Percentiles rank a stretch among this genome's conserved stretches.
These are phyloP conservation scores for Cheumatopsyche charites DNA, from an alignment of 1,140 invertebrate genomes.

Conservation along the genomic window DNA sequence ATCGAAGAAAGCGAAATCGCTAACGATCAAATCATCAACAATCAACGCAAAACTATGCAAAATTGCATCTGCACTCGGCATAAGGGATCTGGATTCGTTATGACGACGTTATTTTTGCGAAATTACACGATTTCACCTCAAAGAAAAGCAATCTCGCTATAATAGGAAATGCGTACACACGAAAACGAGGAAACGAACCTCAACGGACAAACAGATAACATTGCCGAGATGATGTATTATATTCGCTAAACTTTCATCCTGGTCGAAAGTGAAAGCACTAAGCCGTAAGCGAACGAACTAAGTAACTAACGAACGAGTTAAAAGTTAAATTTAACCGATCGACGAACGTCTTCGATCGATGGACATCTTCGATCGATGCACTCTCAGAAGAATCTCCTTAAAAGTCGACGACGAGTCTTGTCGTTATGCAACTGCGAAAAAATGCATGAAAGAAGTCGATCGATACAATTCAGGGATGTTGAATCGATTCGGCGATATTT, in stretches of 20 bases:
- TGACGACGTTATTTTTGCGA: too few relatives aligned
- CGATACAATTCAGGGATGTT: not conserved
- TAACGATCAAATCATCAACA: too few relatives aligned
- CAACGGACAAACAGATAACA: not conserved
- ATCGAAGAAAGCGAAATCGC: too few relatives aligned
- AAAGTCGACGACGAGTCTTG: constrained; percentile 15
- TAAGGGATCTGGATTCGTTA: too few relatives aligned
- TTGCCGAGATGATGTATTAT: constrained; percentile 7
- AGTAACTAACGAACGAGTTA: constrained; percentile 27
- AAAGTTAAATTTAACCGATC: constrained; percentile 29
- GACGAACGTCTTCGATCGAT: not conserved
- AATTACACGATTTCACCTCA: too few relatives aligned
- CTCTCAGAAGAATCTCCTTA: constrained; percentile 1
- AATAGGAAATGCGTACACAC: not conserved
- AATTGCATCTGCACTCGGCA: too few relatives aligned
- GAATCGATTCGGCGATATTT: not conserved
- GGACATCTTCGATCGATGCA: not conserved
- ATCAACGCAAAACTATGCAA: too few relatives aligned
- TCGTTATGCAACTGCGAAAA: constrained; percentile 10
- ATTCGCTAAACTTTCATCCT: constrained; percentile 33
- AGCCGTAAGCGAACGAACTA: constrained; percentile 8
- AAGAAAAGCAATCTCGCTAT: too few relatives aligned
- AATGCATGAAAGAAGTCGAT: not conserved
- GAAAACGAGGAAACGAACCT: not conserved
- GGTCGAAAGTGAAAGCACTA: constrained; percentile 36